Evolutionary conservation across 2,888 invertebrate species (phyloP), one percentile per base, ranked within the genome.

Genomic region (Megastigmus dorsalis): DNA sequence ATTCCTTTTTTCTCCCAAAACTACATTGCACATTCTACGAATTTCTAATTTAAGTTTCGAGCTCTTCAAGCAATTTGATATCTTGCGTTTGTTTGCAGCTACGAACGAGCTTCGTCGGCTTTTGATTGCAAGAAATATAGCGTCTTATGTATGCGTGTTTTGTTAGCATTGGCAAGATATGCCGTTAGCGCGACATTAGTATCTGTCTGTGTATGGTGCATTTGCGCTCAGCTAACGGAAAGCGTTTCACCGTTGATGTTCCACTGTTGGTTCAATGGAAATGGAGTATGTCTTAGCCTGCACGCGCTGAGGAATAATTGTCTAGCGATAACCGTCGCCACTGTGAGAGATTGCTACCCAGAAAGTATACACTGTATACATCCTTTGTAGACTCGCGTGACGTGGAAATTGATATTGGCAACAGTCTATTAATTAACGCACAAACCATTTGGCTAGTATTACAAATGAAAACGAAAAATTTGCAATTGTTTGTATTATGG

Each of bases 311-410:
- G 63, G 55, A 54, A 71, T 62, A 63, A 71, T 71, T 71, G 63
- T 65, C 71, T 71, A 57, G 48, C 63, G 57, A 71, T 71, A 71
- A 71, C 62, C 63, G 48, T 71, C 63, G 38, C 18, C 20, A 50
- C 30, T 38, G 65, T 65, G 71, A 71, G 63, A 71, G 45, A 71
- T 71, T 71, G 45, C 57, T 15, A 13, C 13, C n/a, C 23, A n/a
- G 63, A 71, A 70, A 71, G 43, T 63, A 65, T 52, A 59, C 20
- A 28, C n/a, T n/a, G 9, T 38, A 15, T n/a, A n/a, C n/a, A n/a
- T n/a, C n/a, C n/a, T n/a, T n/a, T n/a, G n/a, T 7, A 23, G 30
- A 9, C 33, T 55, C 30, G 54, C 54, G 18, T 18, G 33, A 33
- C 15, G 9, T 6, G 28, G 18, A 18, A 33, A 33, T 36, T 33